Base-by-base conservation (phyloP, 2,797 vertebrate genomes). In the Hippoglossus hippoglossus region DNA sequence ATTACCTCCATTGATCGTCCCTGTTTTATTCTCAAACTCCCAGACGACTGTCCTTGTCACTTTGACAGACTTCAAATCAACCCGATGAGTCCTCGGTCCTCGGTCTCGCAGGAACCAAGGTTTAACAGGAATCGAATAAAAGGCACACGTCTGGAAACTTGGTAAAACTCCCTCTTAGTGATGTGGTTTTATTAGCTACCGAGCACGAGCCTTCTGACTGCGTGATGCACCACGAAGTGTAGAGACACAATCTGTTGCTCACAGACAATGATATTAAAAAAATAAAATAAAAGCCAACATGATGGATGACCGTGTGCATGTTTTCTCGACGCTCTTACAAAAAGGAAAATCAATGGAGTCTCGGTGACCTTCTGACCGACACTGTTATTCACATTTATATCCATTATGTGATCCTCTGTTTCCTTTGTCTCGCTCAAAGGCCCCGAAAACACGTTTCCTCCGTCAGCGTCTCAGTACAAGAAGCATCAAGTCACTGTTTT, bases 1-100 rank as follows among this genome's bases (percentile, higher is more conserved):
- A 61, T 56, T 22, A 2, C 24, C 15, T 46, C 47, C 24, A 79
- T 79, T 19, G 58, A 75, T 76, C 68, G 49, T 65, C 39, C 10
- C 28, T 61, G 65, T 36, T 41, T 69, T 50, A 10, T 16, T 25
- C 63, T 9, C 54, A 31, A 56, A 10, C 44, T 53, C 65, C 34
- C 63, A 59, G 11, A 47, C n/a, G 25, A 13, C 12, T 3, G 2
- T 39, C 44, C 36, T 12, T 1, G 19, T 49, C 36, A 5, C 31
- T 0, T 18, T 39, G 55, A 78, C 79, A 60, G 58, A 22, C 15
- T 46, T 2, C 44, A 46, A 18, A 46, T 46, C 15, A 46, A 19
- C 16, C 44, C 21, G 55, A 58, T 31, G 10, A 7, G 47, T 4
- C n/a, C 47, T 63, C 12, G 6, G 2, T 31, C 5, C n/a, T 25